These are phyloP conservation scores for Bettongia penicillata DNA, from an alignment of 2,113 vertebrate species.

Conservation along the genomic window DNA sequence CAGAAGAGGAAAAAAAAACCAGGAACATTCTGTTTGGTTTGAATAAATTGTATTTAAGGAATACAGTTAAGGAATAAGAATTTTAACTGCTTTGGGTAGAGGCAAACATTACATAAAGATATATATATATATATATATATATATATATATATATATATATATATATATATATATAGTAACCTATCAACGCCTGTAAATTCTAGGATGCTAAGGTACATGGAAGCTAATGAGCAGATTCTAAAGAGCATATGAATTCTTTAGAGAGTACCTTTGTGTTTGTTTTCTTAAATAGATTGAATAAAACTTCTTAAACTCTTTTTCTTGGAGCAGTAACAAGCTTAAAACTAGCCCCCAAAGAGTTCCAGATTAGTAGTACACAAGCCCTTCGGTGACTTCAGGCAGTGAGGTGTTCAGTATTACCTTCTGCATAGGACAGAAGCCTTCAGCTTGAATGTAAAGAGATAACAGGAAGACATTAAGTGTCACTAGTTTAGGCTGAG, in stretches of 20 bases:
- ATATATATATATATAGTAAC: too few species aligned
- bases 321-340: neutral
- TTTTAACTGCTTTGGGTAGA: neutral
- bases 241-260: too few species aligned
- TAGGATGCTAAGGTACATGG: neutral
- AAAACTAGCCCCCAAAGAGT: neutral
- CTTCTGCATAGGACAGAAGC: neutral
- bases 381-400: neutral
- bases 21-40: slow-evolving; percentile 7
- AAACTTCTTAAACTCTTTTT: neutral
- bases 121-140: too few species aligned
- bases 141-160: too few species aligned
- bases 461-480: neutral
- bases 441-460: neutral
- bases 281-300: neutral
- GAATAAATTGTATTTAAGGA: slow-evolving; percentile 6
- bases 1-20: slow-evolving; percentile 18
- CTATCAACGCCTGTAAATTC: neutral
- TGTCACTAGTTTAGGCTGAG: slow-evolving; percentile 40
- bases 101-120: neutral
- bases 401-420: neutral
- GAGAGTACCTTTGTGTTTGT: neutral
- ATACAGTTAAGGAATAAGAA: neutral
- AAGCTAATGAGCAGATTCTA: neutral
- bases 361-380: neutral